A percentile compares a stretch with the other conserved stretches of the same genome.
phyloP scores from a whole-genome alignment of 2,113 vertebrate genomes.

The Microcebus tavaratra region DNA sequence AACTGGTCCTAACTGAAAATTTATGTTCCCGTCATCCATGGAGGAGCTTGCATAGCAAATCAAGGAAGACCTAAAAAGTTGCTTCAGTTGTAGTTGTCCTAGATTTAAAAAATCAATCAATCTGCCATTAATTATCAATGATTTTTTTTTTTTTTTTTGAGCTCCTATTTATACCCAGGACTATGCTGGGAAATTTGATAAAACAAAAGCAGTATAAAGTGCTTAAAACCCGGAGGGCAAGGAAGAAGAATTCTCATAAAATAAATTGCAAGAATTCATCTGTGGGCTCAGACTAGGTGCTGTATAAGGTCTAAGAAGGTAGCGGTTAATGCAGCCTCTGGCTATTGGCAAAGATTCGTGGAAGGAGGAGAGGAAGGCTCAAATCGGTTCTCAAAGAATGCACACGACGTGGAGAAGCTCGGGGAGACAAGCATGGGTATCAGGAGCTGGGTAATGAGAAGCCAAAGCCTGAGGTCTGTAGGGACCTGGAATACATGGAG shows the following conservation, averaged over 20 bases:
- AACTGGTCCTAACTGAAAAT: background rate
- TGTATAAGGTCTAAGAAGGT: background rate
- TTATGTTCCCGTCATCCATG: background rate
- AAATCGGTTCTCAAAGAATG: background rate
- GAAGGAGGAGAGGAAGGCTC: background rate
- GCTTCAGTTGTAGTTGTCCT: background rate
- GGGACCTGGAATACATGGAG: background rate
- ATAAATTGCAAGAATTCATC: background rate
- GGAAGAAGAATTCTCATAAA: background rate
- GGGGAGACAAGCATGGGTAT: background rate
- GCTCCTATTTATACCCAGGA: background rate
- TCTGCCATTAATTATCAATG: background rate
- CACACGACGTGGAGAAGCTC: background rate
- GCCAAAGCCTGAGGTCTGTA: background rate
- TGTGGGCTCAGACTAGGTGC: background rate
- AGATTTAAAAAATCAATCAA: background rate
- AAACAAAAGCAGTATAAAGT: background rate
- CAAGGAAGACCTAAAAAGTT: background rate
- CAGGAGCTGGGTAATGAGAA: background rate
- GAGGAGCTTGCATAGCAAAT: background rate
- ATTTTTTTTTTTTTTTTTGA: background rate
- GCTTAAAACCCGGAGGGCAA: background rate
- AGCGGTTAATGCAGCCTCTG: too few species aligned
- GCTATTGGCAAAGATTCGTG: background rate
- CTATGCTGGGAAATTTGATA: background rate